These are phyloP conservation scores for Netelia melanura DNA, from an alignment of 2,888 invertebrate genomes.

Conservation along the genomic window DNA sequence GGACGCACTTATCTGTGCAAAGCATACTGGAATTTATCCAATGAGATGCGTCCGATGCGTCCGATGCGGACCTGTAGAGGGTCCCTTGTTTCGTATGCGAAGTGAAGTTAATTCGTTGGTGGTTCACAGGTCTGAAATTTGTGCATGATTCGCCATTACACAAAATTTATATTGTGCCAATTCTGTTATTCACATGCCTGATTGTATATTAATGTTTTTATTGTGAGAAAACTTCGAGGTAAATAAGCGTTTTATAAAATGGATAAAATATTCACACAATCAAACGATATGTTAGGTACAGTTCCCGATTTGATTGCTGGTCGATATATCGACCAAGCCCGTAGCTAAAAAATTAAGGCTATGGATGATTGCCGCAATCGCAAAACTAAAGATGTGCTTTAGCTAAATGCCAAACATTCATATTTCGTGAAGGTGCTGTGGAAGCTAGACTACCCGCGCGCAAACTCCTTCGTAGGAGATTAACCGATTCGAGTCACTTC, in stretches of 20 bases:
- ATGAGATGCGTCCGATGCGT: too few species aligned
- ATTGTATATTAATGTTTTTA: neutral
- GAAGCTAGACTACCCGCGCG: constrained; percentile 74
- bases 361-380: neutral
- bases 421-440: constrained; percentile 44
- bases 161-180: neutral
- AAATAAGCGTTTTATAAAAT: too few species aligned
- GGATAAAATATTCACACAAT: too few species aligned
- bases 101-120: too few species aligned
- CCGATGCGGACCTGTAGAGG: too few species aligned
- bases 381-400: neutral
- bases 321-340: too few species aligned
- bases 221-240: too few species aligned
- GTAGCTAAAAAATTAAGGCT: neutral
- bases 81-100: too few species aligned
- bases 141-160: neutral
- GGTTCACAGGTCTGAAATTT: neutral
- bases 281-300: too few species aligned
- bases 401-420: constrained; percentile 57
- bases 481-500: constrained; percentile 80
- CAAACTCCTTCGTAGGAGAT: constrained; percentile 81
- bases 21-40: too few species aligned
- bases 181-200: neutral
- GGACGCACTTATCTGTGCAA: too few species aligned
- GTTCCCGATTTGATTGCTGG: too few species aligned